Percentiles rank a stretch among this genome's conserved stretches.
Conservation (phyloP, 2,797 vertebrate species). For the Rhodeus uyekii region DNA sequence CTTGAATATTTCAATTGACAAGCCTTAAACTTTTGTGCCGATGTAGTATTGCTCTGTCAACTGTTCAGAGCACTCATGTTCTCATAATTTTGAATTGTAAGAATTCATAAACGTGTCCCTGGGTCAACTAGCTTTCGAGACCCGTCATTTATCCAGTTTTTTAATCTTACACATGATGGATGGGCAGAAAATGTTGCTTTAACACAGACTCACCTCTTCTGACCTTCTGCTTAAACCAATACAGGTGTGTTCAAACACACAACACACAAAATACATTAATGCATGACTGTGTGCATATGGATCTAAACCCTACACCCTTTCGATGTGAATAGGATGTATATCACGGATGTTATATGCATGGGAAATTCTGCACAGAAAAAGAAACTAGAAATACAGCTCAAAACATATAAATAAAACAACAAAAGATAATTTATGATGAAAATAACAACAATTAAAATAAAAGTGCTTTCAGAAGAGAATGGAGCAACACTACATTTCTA, state of each 20-base stretch:
- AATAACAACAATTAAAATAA: background rate
- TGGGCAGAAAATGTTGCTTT: slow-evolving; percentile 5
- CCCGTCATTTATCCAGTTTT: no score
- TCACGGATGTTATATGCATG: background rate
- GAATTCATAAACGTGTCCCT: no score
- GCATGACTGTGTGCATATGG: background rate
- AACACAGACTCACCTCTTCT: background rate
- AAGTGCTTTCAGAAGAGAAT: background rate
- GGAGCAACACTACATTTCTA: background rate
- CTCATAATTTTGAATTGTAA: no score
- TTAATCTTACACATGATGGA: background rate
- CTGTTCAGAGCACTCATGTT: no score
- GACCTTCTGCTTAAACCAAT: slow-evolving; percentile 13
- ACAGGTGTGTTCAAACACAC: slow-evolving; percentile 3
- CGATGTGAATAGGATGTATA: slow-evolving; percentile 1
- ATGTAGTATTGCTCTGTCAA: no score
- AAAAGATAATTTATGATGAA: background rate
- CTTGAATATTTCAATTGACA: no score
- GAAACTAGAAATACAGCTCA: background rate
- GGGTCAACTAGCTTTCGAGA: no score
- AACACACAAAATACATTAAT: background rate
- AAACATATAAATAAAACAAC: background rate
- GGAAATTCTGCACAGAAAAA: background rate
- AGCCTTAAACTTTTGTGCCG: no score
- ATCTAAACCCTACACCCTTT: slow-evolving; percentile 1